Evolutionary conservation across 2,797 vertebrate species (phyloP), one percentile per base, ranked within the genome.

Genomic region (Crax fasciolata): DNA sequence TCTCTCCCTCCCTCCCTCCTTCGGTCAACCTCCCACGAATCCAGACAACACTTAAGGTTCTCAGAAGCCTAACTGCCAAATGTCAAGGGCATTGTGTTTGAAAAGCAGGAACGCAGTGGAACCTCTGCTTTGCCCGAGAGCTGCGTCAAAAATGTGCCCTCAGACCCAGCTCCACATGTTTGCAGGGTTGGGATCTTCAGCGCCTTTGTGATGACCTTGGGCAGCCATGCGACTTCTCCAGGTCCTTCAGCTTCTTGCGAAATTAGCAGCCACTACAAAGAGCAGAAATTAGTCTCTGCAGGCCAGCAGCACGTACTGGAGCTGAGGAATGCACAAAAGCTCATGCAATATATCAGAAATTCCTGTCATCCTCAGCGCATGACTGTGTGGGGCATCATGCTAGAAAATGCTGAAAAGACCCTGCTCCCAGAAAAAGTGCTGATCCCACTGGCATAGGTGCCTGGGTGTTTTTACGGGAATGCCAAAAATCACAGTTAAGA

Each of bases 261-360:
- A 90, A 94, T 13, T 12, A 83, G 75, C 38, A 77, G 84, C 74
- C 71, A 24, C 74, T 61, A 51, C 71, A 71, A 68, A 89, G 65
- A 58, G 74, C 12, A 18, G 46, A 51, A 38, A 28, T 15, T 10
- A 25, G 38, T 61, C 63, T 68, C 23, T 61, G 62, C 44, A 78
- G 58, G 14, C 19, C 68, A 74, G 58, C 17, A 5, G 5, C 11
- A n/a, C 0, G 0, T 77, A 58, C 5, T 0, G 0, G 38, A 74
- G 54, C 30, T 46, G 66, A 78, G 78, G 75, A 91, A 89, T 0
- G 4, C 3, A 1, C 54, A 24, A 63, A 75, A 1, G 19, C 32
- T 39, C 20, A 1, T 3, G 3, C 71, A 61, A 25, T 27, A 43
- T 4, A 84, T 41, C 46, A 66, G 81, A 43, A 58, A 71, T 0